Evolutionary conservation across 2,888 invertebrate genomes (phyloP).

Genomic region (Pachycephus smyrnensis): DNA sequence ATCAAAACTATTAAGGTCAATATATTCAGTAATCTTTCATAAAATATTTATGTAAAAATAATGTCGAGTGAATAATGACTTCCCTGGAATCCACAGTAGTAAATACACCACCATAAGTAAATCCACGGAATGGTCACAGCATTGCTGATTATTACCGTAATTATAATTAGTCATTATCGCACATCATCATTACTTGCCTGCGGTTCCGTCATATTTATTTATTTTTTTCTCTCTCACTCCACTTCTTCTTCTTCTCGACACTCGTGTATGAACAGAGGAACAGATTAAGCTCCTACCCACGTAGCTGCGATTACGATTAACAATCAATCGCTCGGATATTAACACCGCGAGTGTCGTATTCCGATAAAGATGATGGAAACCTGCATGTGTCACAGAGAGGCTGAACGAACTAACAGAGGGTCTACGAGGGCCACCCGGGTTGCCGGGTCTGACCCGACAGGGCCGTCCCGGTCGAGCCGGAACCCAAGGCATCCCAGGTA

Average conservation of each 20-base stretch:
- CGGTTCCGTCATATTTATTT: background rate
- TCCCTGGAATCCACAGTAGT: constrained; percentile 3
- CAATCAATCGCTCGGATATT: constrained; percentile 32
- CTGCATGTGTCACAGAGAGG: constrained; percentile 69
- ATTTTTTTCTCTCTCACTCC: background rate
- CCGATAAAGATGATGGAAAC: constrained; percentile 42
- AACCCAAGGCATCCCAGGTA: constrained; percentile 72
- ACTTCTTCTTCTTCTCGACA: constrained; percentile 3
- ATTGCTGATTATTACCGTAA: background rate
- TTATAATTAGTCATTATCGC: constrained; percentile 1
- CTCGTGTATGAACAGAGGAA: background rate
- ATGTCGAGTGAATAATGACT: background rate
- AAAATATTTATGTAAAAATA: background rate
- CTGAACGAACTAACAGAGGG: constrained; percentile 71
- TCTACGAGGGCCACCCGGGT: constrained; percentile 79
- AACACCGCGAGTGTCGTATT: constrained; percentile 31
- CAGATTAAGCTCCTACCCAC: background rate
- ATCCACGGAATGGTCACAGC: constrained; percentile 1
- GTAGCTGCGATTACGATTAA: constrained; percentile 24
- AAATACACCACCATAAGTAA: background rate
- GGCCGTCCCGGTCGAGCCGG: constrained; percentile 71
- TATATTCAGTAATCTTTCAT: background rate
- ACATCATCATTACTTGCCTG: background rate
- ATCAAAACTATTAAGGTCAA: background rate
- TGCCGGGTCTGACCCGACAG: constrained; percentile 69